Conservation (phyloP, 1,140 invertebrate genomes). For the Cyrtorhinus lividipennis region DNA sequence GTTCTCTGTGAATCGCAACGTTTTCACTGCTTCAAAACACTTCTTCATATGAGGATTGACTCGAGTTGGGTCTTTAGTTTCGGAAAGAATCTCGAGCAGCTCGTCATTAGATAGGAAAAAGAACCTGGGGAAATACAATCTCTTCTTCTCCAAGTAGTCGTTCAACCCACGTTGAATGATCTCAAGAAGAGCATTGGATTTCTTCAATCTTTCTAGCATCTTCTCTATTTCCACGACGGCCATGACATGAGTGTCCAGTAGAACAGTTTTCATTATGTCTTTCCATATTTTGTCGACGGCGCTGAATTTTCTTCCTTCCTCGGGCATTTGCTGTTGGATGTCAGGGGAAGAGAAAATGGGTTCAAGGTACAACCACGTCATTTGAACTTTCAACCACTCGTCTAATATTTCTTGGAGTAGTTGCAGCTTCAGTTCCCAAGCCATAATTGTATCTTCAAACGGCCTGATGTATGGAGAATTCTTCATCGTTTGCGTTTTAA, state of each 20-base stretch:
- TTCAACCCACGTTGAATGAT: conserved; percentile 85
- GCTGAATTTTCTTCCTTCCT: conserved; percentile 75
- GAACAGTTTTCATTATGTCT: conserved; percentile 81
- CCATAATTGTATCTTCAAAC: conserved; percentile 67
- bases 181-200: conserved; percentile 73
- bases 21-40: conserved; percentile 87
- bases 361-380: conserved; percentile 94
- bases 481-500: conserved; percentile 95
- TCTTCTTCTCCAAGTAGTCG: conserved; percentile 89
- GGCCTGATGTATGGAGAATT: conserved; percentile 94
- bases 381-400: conserved; percentile 90
- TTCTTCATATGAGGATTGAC: conserved; percentile 98
- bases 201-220: conserved; percentile 79
- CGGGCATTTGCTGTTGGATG: conserved; percentile 83
- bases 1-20: conserved; percentile 65
- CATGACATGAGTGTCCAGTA: conserved; percentile 64
- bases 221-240: conserved; percentile 80
- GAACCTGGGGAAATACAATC: conserved; percentile 86
- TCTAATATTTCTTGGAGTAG: conserved; percentile 83
- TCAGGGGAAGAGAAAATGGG: conserved; percentile 96
- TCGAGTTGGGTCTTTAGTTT: conserved; percentile 89
- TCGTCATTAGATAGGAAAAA: conserved; percentile 97
- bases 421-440: conserved; percentile 63
- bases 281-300: conserved; percentile 92
- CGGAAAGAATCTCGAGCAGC: conserved; percentile 85